A percentile compares a stretch with the other conserved stretches of the same genome.
phyloP scores from a whole-genome alignment of 2,113 vertebrate species.

The Poeciliopsis turrubarensis region DNA sequence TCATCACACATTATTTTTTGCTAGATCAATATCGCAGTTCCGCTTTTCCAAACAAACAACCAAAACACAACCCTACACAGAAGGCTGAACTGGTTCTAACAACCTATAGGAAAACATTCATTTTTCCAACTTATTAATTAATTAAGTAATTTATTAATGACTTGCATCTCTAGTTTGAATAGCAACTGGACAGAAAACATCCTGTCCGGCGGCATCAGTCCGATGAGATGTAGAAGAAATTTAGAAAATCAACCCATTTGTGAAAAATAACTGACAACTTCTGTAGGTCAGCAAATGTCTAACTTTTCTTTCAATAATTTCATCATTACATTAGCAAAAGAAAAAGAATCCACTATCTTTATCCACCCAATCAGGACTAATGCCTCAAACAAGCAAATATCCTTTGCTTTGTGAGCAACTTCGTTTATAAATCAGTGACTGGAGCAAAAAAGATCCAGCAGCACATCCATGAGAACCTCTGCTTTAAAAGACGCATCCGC shows the following conservation, averaged over 20 bases:
- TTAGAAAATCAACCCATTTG: background rate
- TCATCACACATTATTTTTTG: too few species aligned
- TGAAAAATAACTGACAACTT: background rate
- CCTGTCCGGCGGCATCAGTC: background rate
- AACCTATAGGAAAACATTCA: too few species aligned
- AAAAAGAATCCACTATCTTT: conserved; percentile 38
- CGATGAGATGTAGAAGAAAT: background rate
- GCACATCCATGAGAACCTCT: conserved; percentile 47
- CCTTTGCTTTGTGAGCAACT: conserved; percentile 13
- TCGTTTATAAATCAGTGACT: conserved; percentile 33
- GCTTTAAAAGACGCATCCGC: conserved; percentile 41
- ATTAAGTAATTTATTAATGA: too few species aligned
- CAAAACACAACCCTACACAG: too few species aligned
- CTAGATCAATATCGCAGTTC: too few species aligned
- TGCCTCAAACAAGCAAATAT: background rate
- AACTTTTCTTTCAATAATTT: conserved; percentile 2
- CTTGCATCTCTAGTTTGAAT: too few species aligned
- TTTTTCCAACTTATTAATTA: too few species aligned
- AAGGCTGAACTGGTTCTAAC: too few species aligned
- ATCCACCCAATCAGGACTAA: conserved; percentile 13
- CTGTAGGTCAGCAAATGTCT: conserved; percentile 8
- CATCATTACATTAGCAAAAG: background rate
- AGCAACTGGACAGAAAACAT: too few species aligned
- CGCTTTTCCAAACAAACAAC: too few species aligned
- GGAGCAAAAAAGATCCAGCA: conserved; percentile 18